Percentiles rank a stretch among this genome's conserved stretches.
Evolutionary conservation across 2,888 invertebrate species (phyloP).

Genomic region (Drosophila acutilabella): DNA sequence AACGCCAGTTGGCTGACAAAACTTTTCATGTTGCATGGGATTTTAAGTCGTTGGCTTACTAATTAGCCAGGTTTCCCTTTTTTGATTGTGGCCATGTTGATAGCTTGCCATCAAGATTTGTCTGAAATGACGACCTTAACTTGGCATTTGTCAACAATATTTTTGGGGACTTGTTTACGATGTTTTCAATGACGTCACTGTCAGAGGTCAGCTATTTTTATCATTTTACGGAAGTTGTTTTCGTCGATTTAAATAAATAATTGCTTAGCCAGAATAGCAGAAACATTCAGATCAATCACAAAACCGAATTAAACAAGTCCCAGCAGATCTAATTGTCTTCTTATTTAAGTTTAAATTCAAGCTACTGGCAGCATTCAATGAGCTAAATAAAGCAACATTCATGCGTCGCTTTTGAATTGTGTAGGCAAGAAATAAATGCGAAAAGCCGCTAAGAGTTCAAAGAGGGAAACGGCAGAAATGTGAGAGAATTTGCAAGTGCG

Average conservation of each 20-base stretch:
- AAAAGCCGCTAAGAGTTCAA: constrained; percentile 20
- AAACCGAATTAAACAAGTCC: too few relatives aligned
- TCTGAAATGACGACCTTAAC: constrained; percentile 2
- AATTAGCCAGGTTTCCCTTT: constrained; percentile 48
- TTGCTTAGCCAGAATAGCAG: background rate
- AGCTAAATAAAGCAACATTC: background rate
- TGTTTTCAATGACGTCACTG: constrained; percentile 2
- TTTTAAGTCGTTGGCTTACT: constrained; percentile 39
- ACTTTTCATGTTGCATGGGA: constrained; percentile 49
- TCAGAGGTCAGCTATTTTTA: constrained; percentile 14
- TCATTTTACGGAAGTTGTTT: background rate
- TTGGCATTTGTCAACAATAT: constrained; percentile 39
- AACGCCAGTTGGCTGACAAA: constrained; percentile 55
- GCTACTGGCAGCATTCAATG: background rate
- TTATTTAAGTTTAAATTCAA: too few relatives aligned
- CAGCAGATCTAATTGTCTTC: too few relatives aligned
- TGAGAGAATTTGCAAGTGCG: background rate
- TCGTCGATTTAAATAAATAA: background rate
- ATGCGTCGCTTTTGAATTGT: constrained; percentile 14
- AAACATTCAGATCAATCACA: background rate
- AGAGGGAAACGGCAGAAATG: background rate
- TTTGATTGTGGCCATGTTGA: constrained; percentile 17
- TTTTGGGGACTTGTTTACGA: constrained; percentile 15
- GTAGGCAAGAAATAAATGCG: constrained; percentile 14
- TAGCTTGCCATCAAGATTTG: constrained; percentile 27